Conservation (phyloP, 2,888 invertebrate genomes). For the Spilarctia lutea region DNA sequence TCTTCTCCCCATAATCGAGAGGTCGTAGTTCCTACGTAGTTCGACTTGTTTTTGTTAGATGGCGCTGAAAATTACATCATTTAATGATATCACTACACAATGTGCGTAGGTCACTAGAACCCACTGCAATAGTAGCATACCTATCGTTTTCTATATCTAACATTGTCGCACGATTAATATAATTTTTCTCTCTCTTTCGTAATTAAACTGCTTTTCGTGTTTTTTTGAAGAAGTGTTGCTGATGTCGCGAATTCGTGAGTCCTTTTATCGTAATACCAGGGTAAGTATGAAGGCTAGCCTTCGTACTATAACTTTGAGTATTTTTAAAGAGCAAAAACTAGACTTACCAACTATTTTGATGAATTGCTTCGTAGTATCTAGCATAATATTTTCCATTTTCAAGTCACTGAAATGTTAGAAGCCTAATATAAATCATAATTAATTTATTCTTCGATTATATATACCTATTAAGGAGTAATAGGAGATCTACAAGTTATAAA, state of each 20-base stretch:
- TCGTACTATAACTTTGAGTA: neutral
- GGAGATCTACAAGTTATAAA: no score
- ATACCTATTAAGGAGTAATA: neutral
- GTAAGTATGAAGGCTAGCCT: no score
- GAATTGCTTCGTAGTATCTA: slow-evolving; percentile 88
- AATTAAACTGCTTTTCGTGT: neutral
- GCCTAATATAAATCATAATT: neutral
- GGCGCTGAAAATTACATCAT: neutral
- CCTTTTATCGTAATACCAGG: no score
- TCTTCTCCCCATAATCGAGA: neutral
- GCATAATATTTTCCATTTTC: slow-evolving; percentile 93
- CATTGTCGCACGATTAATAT: neutral
- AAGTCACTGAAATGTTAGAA: slow-evolving; percentile 87
- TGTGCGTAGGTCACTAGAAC: neutral
- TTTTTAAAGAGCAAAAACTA: neutral
- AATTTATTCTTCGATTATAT: neutral
- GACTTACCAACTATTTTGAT: slow-evolving; percentile 90
- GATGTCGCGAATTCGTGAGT: no score
- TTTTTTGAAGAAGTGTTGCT: no score
- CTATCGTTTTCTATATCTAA: neutral
- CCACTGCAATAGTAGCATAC: neutral
- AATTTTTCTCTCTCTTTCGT: neutral
- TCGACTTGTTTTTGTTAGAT: neutral
- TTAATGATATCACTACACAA: no score
- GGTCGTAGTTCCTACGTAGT: neutral